Evolutionary conservation across 1,140 invertebrate genomes (phyloP), one percentile per base, ranked within the genome.

Genomic region (Chironomus tepperi): DNA sequence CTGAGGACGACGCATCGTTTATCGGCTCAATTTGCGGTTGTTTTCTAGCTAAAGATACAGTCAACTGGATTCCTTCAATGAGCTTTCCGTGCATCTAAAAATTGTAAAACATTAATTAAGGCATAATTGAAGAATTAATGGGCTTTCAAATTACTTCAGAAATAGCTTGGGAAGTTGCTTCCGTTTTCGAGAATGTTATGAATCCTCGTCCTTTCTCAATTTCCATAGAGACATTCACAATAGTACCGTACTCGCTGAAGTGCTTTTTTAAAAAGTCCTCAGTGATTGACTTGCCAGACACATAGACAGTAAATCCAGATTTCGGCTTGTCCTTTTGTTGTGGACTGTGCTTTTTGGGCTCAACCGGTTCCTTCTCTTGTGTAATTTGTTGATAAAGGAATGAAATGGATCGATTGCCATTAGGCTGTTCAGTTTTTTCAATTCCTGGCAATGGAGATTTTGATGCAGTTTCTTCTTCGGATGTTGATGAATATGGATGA

Each of bases 381-480:
- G 95, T 91, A 88, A 97, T 96, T 80, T 90, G 93, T 76, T 96
- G 94, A 84, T 96, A 96, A 2, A 97, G 82, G 80, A 93, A 91
- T 84, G 95, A 90, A 0, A 89, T 86, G 77, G 42, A 73, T 15
- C 72, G 42, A 73, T 15, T 34, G 1, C 72, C 15, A 16, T 73
- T 21, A 73, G 73, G 12, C 15, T 18, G 12, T 8, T 18, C 42
- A 73, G 42, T 42, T 6, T 10, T n/a, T 8, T 15, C 12, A 1
- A 18, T 21, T 70, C 8, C 76, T 83, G 74, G 79, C 81, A 79
- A 80, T 84, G 42, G 76, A 78, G 75, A 79, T 43, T 75, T 83
- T 82, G 2, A 80, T 81, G 34, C 86, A 79, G 43, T 81, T 79
- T 80, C 80, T 0, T 81, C 80, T 74, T 82, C 81, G 64, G 82